Conservation (phyloP, 2,888 invertebrate genomes). For the Fissipunctia ypsillon region DNA sequence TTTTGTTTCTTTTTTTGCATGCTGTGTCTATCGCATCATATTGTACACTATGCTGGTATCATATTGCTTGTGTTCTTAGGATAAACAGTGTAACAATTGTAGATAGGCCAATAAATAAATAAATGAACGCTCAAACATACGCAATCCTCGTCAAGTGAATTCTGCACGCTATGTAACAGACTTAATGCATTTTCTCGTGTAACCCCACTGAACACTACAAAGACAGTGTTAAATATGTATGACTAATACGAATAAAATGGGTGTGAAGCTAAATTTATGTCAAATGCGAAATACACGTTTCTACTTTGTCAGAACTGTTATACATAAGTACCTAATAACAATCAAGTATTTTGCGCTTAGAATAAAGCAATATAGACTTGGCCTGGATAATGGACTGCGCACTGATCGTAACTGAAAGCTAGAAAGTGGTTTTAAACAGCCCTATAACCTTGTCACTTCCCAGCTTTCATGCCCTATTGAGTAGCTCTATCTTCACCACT, state of each 20-base stretch:
- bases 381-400: slow-evolving; percentile 9
- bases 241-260: slow-evolving; percentile 65
- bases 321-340: slow-evolving; percentile 7
- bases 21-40: too few species aligned
- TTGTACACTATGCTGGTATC: too few species aligned
- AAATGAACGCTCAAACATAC: slow-evolving; percentile 44
- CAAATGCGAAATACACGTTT: slow-evolving; percentile 35
- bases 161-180: slow-evolving; percentile 73
- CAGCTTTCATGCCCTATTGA: slow-evolving; percentile 37
- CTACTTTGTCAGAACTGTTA: slow-evolving; percentile 8
- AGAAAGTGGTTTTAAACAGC: slow-evolving; percentile 42
- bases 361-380: background rate
- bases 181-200: slow-evolving; percentile 73
- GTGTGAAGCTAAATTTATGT: slow-evolving; percentile 52
- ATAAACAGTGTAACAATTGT: too few species aligned
- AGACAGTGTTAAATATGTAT: slow-evolving; percentile 64
- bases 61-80: too few species aligned
- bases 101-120: too few species aligned
- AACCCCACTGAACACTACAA: slow-evolving; percentile 62
- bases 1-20: too few species aligned
- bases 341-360: slow-evolving; percentile 10
- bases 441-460: slow-evolving; percentile 38
- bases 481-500: slow-evolving; percentile 16
- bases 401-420: slow-evolving; percentile 21
- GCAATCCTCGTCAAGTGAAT: slow-evolving; percentile 61